Conservation (phyloP, 2,888 invertebrate genomes). For the Drosophila formosana region DNA sequence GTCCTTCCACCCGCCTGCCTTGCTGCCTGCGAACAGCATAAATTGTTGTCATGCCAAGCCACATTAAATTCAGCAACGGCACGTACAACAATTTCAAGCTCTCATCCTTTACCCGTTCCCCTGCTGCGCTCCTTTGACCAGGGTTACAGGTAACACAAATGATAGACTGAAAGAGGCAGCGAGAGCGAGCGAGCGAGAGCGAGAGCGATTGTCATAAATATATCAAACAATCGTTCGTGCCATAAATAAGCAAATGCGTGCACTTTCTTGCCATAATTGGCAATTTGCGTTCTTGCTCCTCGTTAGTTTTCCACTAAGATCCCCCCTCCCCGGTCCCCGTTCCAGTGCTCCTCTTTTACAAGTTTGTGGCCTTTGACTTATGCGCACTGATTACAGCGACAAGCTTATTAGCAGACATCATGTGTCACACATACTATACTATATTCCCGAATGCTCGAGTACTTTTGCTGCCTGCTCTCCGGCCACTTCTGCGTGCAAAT, state of each 20-base stretch:
- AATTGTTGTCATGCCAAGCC: slow-evolving; percentile 70
- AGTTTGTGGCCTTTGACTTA: slow-evolving; percentile 31
- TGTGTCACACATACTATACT: slow-evolving; percentile 22
- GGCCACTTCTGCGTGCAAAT: not conserved
- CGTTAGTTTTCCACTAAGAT: slow-evolving; percentile 51
- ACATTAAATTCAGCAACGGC: slow-evolving; percentile 72
- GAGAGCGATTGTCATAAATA: slow-evolving; percentile 58
- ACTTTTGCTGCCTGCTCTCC: not conserved
- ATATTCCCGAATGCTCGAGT: not conserved
- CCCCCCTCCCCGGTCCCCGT: no score
- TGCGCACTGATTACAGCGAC: slow-evolving; percentile 33
- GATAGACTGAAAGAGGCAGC: not conserved
- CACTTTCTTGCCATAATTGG: slow-evolving; percentile 72
- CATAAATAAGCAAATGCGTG: slow-evolving; percentile 75
- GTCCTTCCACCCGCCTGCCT: not conserved
- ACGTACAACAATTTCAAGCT: slow-evolving; percentile 63
- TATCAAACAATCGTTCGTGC: slow-evolving; percentile 67
- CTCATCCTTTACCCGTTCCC: slow-evolving; percentile 14
- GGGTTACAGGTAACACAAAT: slow-evolving; percentile 16
- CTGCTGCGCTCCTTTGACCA: slow-evolving; percentile 11
- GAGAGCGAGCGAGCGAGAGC: not conserved
- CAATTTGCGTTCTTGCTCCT: slow-evolving; percentile 68
- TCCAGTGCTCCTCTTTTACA: not conserved
- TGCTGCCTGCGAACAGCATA: slow-evolving; percentile 47
- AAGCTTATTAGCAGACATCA: slow-evolving; percentile 37